phyloP scores from a whole-genome alignment of 2,888 invertebrate species.

The Miltochrista miniata region DNA sequence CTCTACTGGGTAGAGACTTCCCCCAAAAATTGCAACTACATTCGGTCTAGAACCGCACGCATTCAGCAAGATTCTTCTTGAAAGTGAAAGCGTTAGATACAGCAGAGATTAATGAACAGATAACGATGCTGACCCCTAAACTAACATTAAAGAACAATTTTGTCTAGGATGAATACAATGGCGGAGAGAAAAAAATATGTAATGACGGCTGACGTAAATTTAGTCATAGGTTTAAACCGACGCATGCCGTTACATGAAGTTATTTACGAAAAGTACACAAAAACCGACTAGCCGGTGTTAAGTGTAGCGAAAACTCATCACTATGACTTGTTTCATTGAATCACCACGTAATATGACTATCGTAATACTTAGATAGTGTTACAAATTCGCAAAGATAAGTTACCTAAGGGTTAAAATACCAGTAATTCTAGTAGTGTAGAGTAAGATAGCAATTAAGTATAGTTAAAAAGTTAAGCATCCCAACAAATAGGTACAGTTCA shows the following conservation, averaged over 20 bases:
- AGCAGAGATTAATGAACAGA: neutral
- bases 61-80: neutral
- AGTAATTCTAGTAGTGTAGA: too few species aligned
- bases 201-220: neutral
- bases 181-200: too few species aligned
- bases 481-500: too few species aligned
- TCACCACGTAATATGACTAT: slow-evolving; percentile 17
- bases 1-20: too few species aligned
- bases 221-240: neutral
- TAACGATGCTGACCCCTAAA: neutral
- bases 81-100: neutral
- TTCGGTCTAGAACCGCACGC: too few species aligned
- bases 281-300: slow-evolving; percentile 21
- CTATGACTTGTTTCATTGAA: slow-evolving; percentile 25
- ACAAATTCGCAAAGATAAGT: too few species aligned
- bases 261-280: slow-evolving; percentile 28
- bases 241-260: slow-evolving; percentile 38
- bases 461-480: too few species aligned
- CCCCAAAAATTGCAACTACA: too few species aligned
- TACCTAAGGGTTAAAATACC: too few species aligned
- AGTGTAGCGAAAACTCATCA: slow-evolving; percentile 10
- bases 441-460: too few species aligned
- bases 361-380: neutral
- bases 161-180: neutral
- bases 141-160: too few species aligned